phyloP scores from a whole-genome alignment of 1,140 invertebrate genomes.

The Drosophila malerkotliana region DNA sequence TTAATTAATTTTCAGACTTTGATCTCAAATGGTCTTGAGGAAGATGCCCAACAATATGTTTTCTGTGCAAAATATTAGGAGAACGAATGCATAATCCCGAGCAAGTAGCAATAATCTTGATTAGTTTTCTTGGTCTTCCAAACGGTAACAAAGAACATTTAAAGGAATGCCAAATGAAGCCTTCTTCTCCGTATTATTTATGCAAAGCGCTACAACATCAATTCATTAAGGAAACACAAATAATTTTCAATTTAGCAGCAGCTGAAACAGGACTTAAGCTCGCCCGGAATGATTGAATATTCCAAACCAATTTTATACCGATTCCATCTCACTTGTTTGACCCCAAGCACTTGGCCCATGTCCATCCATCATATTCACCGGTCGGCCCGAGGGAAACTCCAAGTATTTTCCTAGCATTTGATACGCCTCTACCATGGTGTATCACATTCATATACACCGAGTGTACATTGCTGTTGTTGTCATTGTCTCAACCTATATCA shows the following conservation, averaged over 20 bases:
- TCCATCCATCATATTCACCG: constrained; percentile 41
- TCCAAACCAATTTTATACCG: constrained; percentile 29
- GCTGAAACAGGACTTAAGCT: constrained; percentile 28
- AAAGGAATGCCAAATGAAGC: constrained; percentile 23
- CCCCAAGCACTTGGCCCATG: constrained; percentile 26
- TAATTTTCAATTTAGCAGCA: constrained; percentile 33
- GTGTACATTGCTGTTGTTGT: constrained; percentile 1
- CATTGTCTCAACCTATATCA: constrained; percentile 34
- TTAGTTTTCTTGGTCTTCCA: constrained; percentile 13
- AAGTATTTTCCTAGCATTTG: constrained; percentile 23
- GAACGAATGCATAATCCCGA: not conserved
- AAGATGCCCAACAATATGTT: too few species aligned
- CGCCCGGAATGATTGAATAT: constrained; percentile 40
- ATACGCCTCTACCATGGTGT: constrained; percentile 14
- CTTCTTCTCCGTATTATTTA: constrained; percentile 15
- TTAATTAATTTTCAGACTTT: too few species aligned
- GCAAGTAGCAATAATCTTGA: constrained; percentile 35
- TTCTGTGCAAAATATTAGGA: not conserved
- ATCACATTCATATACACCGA: constrained; percentile 8
- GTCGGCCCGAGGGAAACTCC: constrained; percentile 5
- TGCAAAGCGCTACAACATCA: constrained; percentile 30
- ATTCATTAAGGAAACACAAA: constrained; percentile 24
- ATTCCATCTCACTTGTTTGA: constrained; percentile 21
- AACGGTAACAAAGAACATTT: constrained; percentile 13
- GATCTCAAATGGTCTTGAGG: too few species aligned